phyloP scores from a whole-genome alignment of 2,888 invertebrate species.

The Hypena proboscidalis region DNA sequence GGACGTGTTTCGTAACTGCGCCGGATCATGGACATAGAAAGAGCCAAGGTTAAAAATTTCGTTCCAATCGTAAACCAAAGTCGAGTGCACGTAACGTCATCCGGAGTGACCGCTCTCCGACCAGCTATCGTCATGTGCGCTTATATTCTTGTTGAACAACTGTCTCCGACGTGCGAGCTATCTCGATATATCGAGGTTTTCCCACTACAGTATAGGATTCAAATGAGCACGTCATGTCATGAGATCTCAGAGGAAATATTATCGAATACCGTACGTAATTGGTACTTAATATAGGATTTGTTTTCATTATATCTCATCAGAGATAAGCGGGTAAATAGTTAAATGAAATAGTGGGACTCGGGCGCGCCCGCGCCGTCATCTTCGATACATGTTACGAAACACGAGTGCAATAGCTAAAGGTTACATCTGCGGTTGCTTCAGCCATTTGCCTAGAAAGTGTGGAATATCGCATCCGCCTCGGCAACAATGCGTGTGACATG shows the following conservation, averaged over 20 bases:
- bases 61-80: constrained; percentile 32
- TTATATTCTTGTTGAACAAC: too few relatives aligned
- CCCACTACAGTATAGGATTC: too few relatives aligned
- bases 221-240: too few relatives aligned
- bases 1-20: constrained; percentile 42
- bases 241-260: too few relatives aligned
- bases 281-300: too few relatives aligned
- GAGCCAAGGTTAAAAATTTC: constrained; percentile 47
- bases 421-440: constrained; percentile 38
- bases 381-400: constrained; percentile 32
- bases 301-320: too few relatives aligned
- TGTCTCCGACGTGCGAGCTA: too few relatives aligned
- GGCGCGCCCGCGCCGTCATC: constrained; percentile 30
- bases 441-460: constrained; percentile 32
- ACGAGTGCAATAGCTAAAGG: constrained; percentile 46
- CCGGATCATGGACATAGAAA: constrained; percentile 46
- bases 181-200: too few relatives aligned
- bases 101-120: constrained; percentile 13
- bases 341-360: constrained; percentile 48
- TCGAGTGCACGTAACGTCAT: constrained; percentile 19
- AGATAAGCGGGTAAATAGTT: too few relatives aligned
- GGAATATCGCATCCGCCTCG: constrained; percentile 28
- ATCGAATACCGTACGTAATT: too few relatives aligned
- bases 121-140: constrained; percentile 20
- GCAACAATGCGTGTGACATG: constrained; percentile 22